These are phyloP conservation scores for Leptopilina boulardi DNA, from an alignment of 1,140 invertebrate genomes.

Conservation along the genomic window DNA sequence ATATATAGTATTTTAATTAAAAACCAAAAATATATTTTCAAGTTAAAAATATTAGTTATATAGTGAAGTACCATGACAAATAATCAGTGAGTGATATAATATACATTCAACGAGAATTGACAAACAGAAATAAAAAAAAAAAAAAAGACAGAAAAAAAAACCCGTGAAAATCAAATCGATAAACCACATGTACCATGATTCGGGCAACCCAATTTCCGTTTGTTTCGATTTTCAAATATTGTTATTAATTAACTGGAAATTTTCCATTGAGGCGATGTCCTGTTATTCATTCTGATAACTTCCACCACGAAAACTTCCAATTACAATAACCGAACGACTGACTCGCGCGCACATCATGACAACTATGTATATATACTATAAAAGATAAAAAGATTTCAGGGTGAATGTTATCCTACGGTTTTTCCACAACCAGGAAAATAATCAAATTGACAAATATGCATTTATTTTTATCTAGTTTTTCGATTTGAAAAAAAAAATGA, in stretches of 20 bases:
- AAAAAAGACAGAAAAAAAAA: no score
- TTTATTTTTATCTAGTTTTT: no score
- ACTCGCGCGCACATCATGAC: background rate
- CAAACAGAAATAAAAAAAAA: conserved; percentile 42
- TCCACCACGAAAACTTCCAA: conserved; percentile 19
- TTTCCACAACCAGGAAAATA: no score
- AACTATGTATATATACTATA: no score
- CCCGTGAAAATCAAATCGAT: conserved; percentile 46
- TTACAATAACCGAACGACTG: background rate
- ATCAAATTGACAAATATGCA: no score
- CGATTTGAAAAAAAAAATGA: no score
- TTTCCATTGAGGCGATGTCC: background rate
- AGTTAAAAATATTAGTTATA: no score
- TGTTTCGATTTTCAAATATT: conserved; percentile 40
- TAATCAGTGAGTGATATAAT: no score
- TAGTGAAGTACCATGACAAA: no score
- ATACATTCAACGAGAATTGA: background rate
- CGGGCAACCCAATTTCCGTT: conserved; percentile 45
- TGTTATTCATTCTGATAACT: conserved; percentile 26
- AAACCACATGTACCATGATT: conserved; percentile 39
- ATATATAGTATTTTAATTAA: no score
- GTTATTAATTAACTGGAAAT: conserved; percentile 44
- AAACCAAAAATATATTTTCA: no score
- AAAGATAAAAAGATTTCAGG: background rate
- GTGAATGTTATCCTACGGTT: background rate